Percentiles rank a stretch among this genome's conserved stretches.
phyloP scores from a whole-genome alignment of 2,888 invertebrate species.

The Caenorhabditis sp. region DNA sequence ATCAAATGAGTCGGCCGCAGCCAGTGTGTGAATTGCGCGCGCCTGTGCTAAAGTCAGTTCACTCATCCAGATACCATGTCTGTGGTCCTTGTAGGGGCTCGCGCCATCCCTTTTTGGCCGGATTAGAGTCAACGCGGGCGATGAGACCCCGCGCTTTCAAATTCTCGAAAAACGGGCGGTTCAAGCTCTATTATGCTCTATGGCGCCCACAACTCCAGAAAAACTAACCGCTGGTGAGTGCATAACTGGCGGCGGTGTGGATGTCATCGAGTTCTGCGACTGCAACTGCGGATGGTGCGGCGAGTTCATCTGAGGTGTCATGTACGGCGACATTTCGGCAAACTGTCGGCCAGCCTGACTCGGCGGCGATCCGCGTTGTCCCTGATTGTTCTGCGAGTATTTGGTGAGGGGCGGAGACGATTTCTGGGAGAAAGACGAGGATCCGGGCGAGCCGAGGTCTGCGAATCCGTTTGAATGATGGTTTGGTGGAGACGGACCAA shows the following conservation, averaged over 20 bases:
- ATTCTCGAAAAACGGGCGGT: no score
- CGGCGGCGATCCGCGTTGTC: constrained; percentile 56
- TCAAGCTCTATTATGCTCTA: no score
- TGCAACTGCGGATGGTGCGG: constrained; percentile 56
- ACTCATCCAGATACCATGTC: no score
- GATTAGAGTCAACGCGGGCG: no score
- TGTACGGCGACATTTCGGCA: constrained; percentile 53
- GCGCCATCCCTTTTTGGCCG: no score
- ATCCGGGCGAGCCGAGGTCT: constrained; percentile 49
- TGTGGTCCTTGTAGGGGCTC: no score
- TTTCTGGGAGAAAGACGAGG: constrained; percentile 39
- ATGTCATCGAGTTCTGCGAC: constrained; percentile 27
- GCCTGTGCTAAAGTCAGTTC: no score
- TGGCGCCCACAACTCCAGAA: no score
- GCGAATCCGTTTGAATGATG: constrained; percentile 48
- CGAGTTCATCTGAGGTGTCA: constrained; percentile 56
- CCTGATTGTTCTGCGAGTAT: constrained; percentile 61
- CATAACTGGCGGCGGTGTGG: constrained; percentile 42
- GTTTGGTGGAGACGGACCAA: constrained; percentile 52
- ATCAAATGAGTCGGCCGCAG: no score
- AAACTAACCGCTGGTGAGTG: constrained; percentile 57
- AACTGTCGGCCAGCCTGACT: constrained; percentile 22
- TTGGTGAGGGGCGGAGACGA: constrained; percentile 54
- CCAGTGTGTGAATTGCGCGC: no score
- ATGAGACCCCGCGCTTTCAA: no score